These are phyloP conservation scores for Petromus typicus DNA, from an alignment of 2,113 vertebrate species.

Conservation along the genomic window DNA sequence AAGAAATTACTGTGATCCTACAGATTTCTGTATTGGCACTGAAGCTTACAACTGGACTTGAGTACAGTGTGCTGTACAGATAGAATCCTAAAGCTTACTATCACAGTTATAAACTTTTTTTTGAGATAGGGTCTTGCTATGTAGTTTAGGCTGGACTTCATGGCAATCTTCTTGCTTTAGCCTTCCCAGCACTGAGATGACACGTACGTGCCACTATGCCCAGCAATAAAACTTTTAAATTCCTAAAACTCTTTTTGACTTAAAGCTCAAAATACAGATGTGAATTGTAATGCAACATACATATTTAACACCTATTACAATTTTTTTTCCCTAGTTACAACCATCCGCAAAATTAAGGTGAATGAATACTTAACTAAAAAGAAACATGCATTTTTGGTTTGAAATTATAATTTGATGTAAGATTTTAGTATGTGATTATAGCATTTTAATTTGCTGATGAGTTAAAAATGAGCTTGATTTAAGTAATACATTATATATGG, in stretches of 20 bases:
- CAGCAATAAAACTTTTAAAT: not conserved
- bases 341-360: not conserved
- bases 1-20: not conserved
- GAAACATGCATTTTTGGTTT: conserved; percentile 15
- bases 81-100: not conserved
- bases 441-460: conserved; percentile 26
- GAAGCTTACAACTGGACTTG: not conserved
- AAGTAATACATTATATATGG: not conserved
- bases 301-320: conserved; percentile 15
- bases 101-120: not conserved
- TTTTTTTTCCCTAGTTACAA: not conserved
- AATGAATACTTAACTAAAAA: not conserved
- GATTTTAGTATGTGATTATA: not conserved
- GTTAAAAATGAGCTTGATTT: conserved; percentile 25
- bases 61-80: not conserved
- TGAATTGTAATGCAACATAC: not conserved
- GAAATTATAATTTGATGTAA: conserved; percentile 30
- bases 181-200: not conserved
- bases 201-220: not conserved
- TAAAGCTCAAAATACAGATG: conserved; percentile 19
- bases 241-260: conserved; percentile 16
- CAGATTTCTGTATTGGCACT: not conserved
- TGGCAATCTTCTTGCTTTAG: not conserved
- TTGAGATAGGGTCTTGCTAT: not conserved
- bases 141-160: not conserved